Evolutionary conservation across 2,113 vertebrate species (phyloP), one percentile per base, ranked within the genome.

Genomic region (Pluvialis apricaria): DNA sequence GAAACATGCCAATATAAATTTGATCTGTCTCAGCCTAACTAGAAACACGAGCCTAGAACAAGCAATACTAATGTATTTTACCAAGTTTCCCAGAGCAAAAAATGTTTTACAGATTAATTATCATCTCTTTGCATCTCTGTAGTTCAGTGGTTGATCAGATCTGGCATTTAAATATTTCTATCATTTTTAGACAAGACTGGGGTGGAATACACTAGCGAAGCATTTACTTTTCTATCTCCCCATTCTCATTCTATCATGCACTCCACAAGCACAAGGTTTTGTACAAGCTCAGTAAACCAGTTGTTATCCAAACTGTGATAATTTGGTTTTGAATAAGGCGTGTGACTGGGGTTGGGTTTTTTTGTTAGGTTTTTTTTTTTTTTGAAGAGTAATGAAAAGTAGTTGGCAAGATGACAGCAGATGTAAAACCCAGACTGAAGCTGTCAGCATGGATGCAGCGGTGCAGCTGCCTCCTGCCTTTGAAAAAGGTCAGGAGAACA

Each of bases 401-500:
- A 75, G 60, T 92, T 95, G 94, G 84, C 78, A 45, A 55, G 70
- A 51, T 92, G 93, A 93, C 80, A 94, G 90, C 76, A 89, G 79
- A 57, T 91, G 42, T 78, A 93, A 93, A 94, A 79, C 34, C 25
- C 64, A 60, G 78, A 61, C n/a, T 82, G 93, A 94, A 89, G 52
- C 32, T 96, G 86, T 96, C 91, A 90, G 87, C 44, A 14, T 17
- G 78, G 68, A 90, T 57, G 55, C 69, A 91, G 77, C 72, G 80
- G 89, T 38, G 62, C 57, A 93, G 86, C 71, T 85, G 36, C 77
- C 92, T 88, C 72, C 79, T 96, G 93, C 72, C 75, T 96, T 92
- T 69, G 79, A 61, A 40, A 96, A 96, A 96, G 77, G 92, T 96
- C 94, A 89, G 88, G 44, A 78, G 49, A 81, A 87, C 40, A 86